phyloP scores from a whole-genome alignment of 2,113 vertebrate genomes.

The cat (Felis catus) region DNA sequence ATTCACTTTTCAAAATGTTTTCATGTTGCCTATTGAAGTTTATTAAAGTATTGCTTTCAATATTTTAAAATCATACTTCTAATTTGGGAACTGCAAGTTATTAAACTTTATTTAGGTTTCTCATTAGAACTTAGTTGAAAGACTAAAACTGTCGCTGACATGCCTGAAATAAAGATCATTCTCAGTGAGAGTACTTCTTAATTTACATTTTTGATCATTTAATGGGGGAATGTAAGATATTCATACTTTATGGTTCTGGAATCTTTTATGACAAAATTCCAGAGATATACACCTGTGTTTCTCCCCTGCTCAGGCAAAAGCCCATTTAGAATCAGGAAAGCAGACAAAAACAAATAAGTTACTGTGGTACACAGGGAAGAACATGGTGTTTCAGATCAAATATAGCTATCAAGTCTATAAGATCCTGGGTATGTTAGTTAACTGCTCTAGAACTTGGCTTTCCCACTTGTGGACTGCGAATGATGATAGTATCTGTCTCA shows the following conservation, averaged over 20 bases:
- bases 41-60: background rate
- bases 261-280: background rate
- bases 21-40: background rate
- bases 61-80: background rate
- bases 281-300: background rate
- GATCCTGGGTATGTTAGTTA: background rate
- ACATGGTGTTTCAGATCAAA: background rate
- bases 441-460: background rate
- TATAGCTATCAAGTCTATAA: background rate
- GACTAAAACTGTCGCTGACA: background rate
- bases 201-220: background rate
- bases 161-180: background rate
- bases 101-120: background rate
- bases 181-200: background rate
- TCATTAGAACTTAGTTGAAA: background rate
- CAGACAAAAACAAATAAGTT: background rate
- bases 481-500: background rate
- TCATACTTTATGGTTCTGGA: background rate
- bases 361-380: background rate
- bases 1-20: conserved; percentile 25
- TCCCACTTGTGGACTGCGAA: background rate
- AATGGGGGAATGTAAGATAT: background rate
- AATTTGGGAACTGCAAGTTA: background rate
- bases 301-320: background rate
- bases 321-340: background rate